phyloP scores from a whole-genome alignment of 2,113 vertebrate genomes.

The Chaetura pelagica region DNA sequence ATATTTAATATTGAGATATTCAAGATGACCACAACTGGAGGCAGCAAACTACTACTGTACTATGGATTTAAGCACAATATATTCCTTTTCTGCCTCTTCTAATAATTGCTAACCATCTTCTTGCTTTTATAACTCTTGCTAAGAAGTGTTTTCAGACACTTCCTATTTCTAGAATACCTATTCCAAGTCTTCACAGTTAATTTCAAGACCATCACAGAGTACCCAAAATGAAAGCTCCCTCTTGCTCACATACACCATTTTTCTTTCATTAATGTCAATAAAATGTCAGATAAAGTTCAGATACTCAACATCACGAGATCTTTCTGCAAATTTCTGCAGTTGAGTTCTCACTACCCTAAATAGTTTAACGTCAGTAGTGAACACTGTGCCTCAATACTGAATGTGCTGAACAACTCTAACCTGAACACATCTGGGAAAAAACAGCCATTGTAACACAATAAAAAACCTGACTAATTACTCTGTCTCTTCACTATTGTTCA shows the following conservation, averaged over 20 bases:
- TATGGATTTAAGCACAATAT: neutral
- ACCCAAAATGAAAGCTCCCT: neutral
- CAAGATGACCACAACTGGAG: neutral
- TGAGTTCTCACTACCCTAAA: neutral
- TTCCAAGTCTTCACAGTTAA: neutral
- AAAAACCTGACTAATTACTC: neutral
- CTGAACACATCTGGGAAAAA: neutral
- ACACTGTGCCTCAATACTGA: neutral
- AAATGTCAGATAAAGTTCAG: neutral
- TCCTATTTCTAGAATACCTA: neutral
- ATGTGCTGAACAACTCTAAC: neutral
- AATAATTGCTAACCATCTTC: neutral
- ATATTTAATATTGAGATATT: neutral
- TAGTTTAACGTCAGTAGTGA: neutral
- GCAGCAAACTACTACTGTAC: neutral
- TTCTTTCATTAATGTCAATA: neutral
- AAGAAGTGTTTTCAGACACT: neutral
- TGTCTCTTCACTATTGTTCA: neutral
- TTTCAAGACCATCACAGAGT: neutral
- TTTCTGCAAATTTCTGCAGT: neutral
- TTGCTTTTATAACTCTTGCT: neutral
- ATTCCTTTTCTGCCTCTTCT: neutral
- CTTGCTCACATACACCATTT: neutral
- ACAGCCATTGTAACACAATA: neutral
- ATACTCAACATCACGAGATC: neutral